These are phyloP conservation scores for Dexiosoma caninum DNA, from an alignment of 2,888 invertebrate genomes.

Conservation along the genomic window DNA sequence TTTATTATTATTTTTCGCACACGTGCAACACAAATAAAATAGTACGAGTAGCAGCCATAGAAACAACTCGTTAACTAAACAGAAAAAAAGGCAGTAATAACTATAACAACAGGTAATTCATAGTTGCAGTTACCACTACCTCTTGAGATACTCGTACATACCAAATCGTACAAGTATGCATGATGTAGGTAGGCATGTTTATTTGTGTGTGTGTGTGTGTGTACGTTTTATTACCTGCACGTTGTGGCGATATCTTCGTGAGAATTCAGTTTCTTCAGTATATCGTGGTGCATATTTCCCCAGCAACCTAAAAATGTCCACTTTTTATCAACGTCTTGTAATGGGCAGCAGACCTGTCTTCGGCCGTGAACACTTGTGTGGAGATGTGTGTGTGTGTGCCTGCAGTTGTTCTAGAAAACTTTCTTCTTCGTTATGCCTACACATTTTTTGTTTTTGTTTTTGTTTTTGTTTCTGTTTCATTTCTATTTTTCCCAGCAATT, in stretches of 20 bases:
- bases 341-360: not conserved
- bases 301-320: slow-evolving; percentile 59
- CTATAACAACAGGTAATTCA: slow-evolving; percentile 48
- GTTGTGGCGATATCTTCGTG: slow-evolving; percentile 54
- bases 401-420: slow-evolving; percentile 43
- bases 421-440: slow-evolving; percentile 31
- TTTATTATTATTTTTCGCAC: slow-evolving; percentile 47
- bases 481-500: not conserved
- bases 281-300: slow-evolving; percentile 6
- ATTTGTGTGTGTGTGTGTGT: too few species aligned
- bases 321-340: slow-evolving; percentile 24
- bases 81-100: slow-evolving; percentile 40
- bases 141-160: slow-evolving; percentile 4
- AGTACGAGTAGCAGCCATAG: slow-evolving; percentile 14
- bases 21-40: slow-evolving; percentile 60
- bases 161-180: not conserved
- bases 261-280: slow-evolving; percentile 38
- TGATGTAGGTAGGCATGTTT: not conserved
- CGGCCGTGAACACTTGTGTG: slow-evolving; percentile 31
- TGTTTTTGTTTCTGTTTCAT: not conserved
- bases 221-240: slow-evolving; percentile 19
- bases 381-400: too few species aligned
- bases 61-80: not conserved
- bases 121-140: slow-evolving; percentile 24
- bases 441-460: too few species aligned